phyloP scores from a whole-genome alignment of 2,113 vertebrate species.

The Ictidomys tridecemlineatus region DNA sequence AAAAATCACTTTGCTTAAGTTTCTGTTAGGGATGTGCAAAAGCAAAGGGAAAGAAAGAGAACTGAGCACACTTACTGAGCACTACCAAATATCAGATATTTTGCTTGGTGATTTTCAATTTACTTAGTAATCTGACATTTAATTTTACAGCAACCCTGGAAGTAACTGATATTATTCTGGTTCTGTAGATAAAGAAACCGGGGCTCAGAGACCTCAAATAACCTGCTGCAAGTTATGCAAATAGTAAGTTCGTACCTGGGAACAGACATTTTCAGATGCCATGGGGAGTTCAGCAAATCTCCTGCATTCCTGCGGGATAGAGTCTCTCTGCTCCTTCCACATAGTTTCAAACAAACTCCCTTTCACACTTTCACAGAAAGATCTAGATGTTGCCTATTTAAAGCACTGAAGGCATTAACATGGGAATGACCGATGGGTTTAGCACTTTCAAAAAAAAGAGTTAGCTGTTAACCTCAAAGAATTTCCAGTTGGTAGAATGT shows the following conservation, averaged over 20 bases:
- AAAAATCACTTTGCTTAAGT: not conserved
- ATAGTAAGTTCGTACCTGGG: not conserved
- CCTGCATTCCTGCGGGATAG: not conserved
- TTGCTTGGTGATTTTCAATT: constrained; percentile 51
- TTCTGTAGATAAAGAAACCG: constrained; percentile 1
- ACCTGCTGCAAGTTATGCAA: not conserved
- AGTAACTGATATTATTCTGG: not conserved
- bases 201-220: not conserved
- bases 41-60: constrained; percentile 40
- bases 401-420: constrained; percentile 57
- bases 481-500: constrained; percentile 58
- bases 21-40: not conserved
- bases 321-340: not conserved
- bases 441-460: not conserved
- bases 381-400: constrained; percentile 5
- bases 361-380: constrained; percentile 63
- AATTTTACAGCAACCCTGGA: not conserved
- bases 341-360: constrained; percentile 42
- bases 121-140: constrained; percentile 31
- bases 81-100: not conserved
- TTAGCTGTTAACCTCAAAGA: constrained; percentile 66
- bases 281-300: not conserved
- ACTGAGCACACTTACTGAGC: not conserved
- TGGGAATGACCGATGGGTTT: constrained; percentile 55
- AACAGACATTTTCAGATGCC: not conserved